These are phyloP conservation scores for Amphiprion ocellaris DNA, from an alignment of 2,113 vertebrate species.

Conservation along the genomic window DNA sequence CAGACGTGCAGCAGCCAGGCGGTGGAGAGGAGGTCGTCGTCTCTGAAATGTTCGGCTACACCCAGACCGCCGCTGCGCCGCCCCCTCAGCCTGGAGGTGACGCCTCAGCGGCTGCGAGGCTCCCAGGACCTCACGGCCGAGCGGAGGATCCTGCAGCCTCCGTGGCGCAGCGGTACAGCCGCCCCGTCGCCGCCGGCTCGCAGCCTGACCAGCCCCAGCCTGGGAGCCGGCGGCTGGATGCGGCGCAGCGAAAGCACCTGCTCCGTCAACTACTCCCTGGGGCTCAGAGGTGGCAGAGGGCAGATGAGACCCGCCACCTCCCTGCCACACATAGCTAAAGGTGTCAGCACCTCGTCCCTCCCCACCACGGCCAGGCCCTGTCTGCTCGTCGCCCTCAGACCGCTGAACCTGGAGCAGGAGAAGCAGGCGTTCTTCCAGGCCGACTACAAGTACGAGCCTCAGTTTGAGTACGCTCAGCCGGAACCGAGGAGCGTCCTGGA, in stretches of 20 bases:
- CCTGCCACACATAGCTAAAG: constrained; percentile 90
- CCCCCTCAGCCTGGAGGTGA: constrained; percentile 76
- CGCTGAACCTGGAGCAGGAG: constrained; percentile 91
- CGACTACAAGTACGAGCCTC: constrained; percentile 91
- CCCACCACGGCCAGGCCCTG: constrained; percentile 81
- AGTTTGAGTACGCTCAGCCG: constrained; percentile 92
- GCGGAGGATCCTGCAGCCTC: constrained; percentile 73
- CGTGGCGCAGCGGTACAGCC: constrained; percentile 76
- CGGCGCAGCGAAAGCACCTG: constrained; percentile 87
- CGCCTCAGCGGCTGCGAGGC: constrained; percentile 58
- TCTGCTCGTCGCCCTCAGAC: constrained; percentile 91
- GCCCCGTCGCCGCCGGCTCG: constrained; percentile 78
- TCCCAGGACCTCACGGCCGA: constrained; percentile 57
- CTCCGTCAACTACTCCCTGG: constrained; percentile 77
- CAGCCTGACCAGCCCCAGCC: constrained; percentile 81
- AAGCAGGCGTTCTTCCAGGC: constrained; percentile 90
- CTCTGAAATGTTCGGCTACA: not conserved
- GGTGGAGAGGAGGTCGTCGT: constrained; percentile 26
- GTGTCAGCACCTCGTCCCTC: constrained; percentile 27
- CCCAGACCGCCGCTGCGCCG: constrained; percentile 52
- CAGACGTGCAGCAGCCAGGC: constrained; percentile 58
- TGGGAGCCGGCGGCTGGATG: constrained; percentile 81
- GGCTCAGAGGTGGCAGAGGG: constrained; percentile 52
- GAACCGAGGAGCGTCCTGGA: constrained; percentile 89
- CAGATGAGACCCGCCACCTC: constrained; percentile 88